Evolutionary conservation across 2,113 vertebrate species (phyloP).

Genomic region (Pantherophis guttatus): DNA sequence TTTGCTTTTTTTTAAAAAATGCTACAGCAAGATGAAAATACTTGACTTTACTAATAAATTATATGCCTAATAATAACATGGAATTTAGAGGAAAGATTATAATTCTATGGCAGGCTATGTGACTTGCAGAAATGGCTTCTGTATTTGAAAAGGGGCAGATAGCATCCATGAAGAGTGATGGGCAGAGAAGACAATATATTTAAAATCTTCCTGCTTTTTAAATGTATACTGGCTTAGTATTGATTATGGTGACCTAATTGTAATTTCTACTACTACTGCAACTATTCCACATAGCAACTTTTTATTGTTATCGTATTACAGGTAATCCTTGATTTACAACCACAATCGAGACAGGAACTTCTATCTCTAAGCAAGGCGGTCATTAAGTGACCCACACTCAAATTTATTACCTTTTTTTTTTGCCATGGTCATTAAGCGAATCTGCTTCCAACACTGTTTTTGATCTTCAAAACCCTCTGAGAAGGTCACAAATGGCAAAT

Average conservation of each 20-base stretch:
- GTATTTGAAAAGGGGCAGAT: not conserved
- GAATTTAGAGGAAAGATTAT: not conserved
- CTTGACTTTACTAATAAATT: slow-evolving; percentile 12
- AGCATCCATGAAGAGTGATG: not conserved
- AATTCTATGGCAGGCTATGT: no score
- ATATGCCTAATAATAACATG: not conserved
- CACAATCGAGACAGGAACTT: no score
- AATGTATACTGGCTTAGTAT: not conserved
- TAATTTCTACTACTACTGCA: not conserved
- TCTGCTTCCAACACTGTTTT: not conserved
- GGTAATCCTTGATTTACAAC: no score
- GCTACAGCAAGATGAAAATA: fast-evolving
- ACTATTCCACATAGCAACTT: not conserved
- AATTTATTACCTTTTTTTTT: no score
- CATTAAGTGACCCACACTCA: no score
- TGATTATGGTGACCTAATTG: not conserved
- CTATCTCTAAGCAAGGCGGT: no score
- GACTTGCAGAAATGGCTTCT: not conserved
- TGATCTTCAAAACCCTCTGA: not conserved
- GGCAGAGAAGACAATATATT: not conserved
- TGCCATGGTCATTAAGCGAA: no score
- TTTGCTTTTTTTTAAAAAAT: not conserved
- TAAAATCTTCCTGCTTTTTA: not conserved
- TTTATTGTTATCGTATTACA: not conserved
- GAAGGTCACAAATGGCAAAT: not conserved